These are phyloP conservation scores for Belgica antarctica DNA, from an alignment of 2,888 invertebrate genomes.

Conservation along the genomic window DNA sequence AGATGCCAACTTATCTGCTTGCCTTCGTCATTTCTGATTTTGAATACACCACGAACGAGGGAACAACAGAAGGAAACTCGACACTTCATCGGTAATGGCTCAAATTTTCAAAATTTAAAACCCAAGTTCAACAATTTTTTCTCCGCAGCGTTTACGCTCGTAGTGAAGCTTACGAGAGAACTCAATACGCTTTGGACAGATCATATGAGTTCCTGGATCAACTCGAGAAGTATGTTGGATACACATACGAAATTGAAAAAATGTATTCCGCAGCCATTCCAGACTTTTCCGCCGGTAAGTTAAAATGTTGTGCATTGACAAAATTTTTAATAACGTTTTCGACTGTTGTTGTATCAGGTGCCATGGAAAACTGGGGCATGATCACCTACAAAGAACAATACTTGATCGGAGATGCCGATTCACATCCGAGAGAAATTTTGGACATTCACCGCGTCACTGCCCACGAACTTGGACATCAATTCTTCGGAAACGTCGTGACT, in stretches of 20 bases:
- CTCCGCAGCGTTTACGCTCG: background rate
- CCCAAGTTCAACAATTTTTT: background rate
- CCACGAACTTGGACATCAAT: constrained; percentile 36
- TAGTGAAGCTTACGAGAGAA: background rate
- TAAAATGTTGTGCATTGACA: too few species aligned
- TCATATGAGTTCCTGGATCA: background rate
- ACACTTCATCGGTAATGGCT: background rate
- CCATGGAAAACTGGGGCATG: constrained; percentile 35
- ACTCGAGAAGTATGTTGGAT: background rate
- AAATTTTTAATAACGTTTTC: background rate
- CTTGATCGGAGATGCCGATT: background rate
- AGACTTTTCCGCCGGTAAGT: constrained; percentile 22
- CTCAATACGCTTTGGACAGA: background rate
- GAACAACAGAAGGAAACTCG: background rate
- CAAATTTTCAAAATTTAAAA: background rate
- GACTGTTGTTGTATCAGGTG: too few species aligned
- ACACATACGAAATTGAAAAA: constrained; percentile 15
- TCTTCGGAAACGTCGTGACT: constrained; percentile 15
- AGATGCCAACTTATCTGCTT: constrained; percentile 11
- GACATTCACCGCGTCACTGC: background rate
- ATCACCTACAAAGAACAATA: constrained; percentile 36
- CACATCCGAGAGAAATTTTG: constrained; percentile 13
- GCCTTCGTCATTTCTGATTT: constrained; percentile 32
- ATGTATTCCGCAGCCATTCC: constrained; percentile 29
- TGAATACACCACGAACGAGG: constrained; percentile 2